Evolutionary conservation across 2,797 vertebrate genomes (phyloP).

Genomic region (Spea hammondii): DNA sequence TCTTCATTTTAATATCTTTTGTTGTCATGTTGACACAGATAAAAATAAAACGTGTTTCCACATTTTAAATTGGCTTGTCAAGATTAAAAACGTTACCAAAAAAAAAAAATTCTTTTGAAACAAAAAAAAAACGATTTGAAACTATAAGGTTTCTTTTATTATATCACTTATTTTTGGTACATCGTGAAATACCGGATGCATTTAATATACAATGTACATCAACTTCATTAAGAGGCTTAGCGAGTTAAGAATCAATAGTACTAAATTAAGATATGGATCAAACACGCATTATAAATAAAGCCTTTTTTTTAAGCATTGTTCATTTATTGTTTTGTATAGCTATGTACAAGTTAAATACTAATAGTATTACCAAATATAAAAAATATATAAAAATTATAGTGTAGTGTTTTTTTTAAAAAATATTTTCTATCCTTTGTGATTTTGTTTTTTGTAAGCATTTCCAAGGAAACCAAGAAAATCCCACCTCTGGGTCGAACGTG

Average conservation of each 20-base stretch:
- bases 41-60: neutral
- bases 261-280: constrained; percentile 44
- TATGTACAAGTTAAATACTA: too few species aligned
- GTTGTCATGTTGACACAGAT: neutral
- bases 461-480: too few species aligned
- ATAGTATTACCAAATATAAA: too few species aligned
- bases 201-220: constrained; percentile 2
- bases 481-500: too few species aligned
- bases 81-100: neutral
- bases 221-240: constrained; percentile 28
- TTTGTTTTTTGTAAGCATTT: too few species aligned
- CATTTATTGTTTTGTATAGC: constrained; percentile 11
- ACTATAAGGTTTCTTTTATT: neutral
- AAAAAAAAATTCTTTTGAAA: neutral
- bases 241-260: constrained; percentile 41
- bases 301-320: constrained; percentile 13
- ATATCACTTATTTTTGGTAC: neutral
- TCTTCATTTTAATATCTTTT: neutral
- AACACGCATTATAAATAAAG: constrained; percentile 18
- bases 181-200: constrained; percentile 14
- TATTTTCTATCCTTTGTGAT: too few species aligned
- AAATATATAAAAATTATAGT: too few species aligned
- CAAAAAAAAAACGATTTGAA: neutral
- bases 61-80: neutral
- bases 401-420: too few species aligned